These are phyloP conservation scores for Potamilus streckersoni DNA, from an alignment of 1,140 invertebrate genomes.

Conservation along the genomic window DNA sequence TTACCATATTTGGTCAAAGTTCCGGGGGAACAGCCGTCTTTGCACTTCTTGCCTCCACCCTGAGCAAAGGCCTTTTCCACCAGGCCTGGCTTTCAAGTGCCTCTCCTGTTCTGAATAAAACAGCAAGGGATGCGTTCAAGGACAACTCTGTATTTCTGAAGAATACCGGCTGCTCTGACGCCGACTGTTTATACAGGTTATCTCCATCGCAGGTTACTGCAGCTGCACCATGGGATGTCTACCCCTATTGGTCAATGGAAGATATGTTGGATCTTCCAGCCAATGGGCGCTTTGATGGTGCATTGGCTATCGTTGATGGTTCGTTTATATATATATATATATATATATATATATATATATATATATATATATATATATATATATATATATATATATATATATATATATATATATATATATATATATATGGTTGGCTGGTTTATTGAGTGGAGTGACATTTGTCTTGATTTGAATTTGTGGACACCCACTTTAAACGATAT, in stretches of 20 bases:
- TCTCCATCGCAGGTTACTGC: constrained; percentile 7
- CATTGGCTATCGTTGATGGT: constrained; percentile 33
- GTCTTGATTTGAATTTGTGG: no score
- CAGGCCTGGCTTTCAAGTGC: constrained; percentile 33
- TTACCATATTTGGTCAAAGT: constrained; percentile 46
- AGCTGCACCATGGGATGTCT: constrained; percentile 22
- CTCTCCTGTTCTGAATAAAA: constrained; percentile 31
- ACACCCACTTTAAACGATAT: no score
- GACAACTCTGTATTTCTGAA: constrained; percentile 33
- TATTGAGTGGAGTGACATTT: no score
- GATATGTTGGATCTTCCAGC: constrained; percentile 17
- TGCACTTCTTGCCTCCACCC: constrained; percentile 30
- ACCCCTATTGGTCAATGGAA: constrained; percentile 18
- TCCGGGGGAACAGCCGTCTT: constrained; percentile 38
- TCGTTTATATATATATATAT: no score
- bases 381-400: no score
- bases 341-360: no score
- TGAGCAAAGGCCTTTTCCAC: constrained; percentile 33
- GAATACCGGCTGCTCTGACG: constrained; percentile 23
- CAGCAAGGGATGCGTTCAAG: constrained; percentile 15
- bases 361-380: no score
- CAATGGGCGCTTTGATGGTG: constrained; percentile 22
- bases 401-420: no score
- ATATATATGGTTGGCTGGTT: no score
- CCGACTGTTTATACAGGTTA: constrained; percentile 26